These are phyloP conservation scores for Enoplosus armatus DNA, from an alignment of 2,797 vertebrate genomes.

Conservation along the genomic window DNA sequence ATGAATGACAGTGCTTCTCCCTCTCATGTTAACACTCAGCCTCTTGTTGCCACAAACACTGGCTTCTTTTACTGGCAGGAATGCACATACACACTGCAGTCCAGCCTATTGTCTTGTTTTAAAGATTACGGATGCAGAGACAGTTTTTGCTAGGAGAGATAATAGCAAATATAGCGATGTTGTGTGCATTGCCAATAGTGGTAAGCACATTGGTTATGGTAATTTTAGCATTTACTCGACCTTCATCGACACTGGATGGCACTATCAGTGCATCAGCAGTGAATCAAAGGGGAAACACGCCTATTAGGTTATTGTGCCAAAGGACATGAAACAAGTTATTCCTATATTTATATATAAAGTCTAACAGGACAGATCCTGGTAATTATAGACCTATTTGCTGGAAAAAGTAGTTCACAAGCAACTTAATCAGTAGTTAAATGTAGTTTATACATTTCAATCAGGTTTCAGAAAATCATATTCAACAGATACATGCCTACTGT, in stretches of 20 bases:
- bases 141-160: neutral
- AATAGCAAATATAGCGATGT: neutral
- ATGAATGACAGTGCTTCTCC: constrained; percentile 56
- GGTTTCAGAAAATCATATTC: too few species aligned
- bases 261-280: neutral
- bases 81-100: constrained; percentile 18
- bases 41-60: constrained; percentile 47
- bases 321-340: too few species aligned
- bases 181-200: neutral
- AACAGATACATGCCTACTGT: too few species aligned
- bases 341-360: too few species aligned
- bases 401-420: too few species aligned
- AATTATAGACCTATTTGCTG: too few species aligned
- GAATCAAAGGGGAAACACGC: neutral
- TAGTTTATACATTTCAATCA: too few species aligned
- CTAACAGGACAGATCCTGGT: too few species aligned
- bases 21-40: constrained; percentile 48
- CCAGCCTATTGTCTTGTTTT: neutral
- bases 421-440: too few species aligned
- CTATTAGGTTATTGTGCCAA: too few species aligned
- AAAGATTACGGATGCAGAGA: neutral
- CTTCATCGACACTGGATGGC: neutral
- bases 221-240: neutral
- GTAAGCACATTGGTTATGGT: neutral
- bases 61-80: constrained; percentile 36